These are phyloP conservation scores for Heliconius ismenius DNA, from an alignment of 2,888 invertebrate species.

Conservation along the genomic window DNA sequence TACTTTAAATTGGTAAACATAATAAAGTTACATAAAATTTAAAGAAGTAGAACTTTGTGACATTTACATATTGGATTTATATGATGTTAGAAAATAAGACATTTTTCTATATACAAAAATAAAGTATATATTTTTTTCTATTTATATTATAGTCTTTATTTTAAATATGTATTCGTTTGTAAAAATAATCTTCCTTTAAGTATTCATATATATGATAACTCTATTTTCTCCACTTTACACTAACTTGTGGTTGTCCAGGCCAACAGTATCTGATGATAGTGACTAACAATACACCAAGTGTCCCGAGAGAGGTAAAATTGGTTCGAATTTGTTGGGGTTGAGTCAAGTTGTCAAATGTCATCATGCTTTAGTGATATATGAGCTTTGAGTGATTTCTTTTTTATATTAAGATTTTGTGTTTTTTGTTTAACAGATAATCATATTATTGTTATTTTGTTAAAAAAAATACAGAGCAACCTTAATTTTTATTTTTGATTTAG, in stretches of 20 bases:
- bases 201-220: neutral
- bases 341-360: neutral
- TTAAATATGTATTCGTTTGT: neutral
- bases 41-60: too few relatives aligned
- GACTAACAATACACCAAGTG: conserved; percentile 44
- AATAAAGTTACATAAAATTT: too few relatives aligned
- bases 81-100: too few relatives aligned
- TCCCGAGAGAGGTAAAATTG: conserved; percentile 47
- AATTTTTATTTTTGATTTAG: too few relatives aligned
- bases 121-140: neutral
- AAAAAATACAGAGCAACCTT: neutral
- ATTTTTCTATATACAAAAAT: neutral
- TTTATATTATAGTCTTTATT: neutral
- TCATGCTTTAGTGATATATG: conserved; percentile 15
- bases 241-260: conserved; percentile 47
- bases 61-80: too few relatives aligned
- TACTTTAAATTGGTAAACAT: too few relatives aligned
- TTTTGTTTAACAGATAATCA: neutral
- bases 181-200: neutral
- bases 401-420: neutral
- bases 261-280: conserved; percentile 50
- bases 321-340: conserved; percentile 25
- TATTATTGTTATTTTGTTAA: conserved; percentile 4
- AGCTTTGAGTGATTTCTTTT: conserved; percentile 6
- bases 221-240: neutral